Evolutionary conservation across 2,888 invertebrate genomes (phyloP).

Genomic region (Elaeidobius kamerunicus): DNA sequence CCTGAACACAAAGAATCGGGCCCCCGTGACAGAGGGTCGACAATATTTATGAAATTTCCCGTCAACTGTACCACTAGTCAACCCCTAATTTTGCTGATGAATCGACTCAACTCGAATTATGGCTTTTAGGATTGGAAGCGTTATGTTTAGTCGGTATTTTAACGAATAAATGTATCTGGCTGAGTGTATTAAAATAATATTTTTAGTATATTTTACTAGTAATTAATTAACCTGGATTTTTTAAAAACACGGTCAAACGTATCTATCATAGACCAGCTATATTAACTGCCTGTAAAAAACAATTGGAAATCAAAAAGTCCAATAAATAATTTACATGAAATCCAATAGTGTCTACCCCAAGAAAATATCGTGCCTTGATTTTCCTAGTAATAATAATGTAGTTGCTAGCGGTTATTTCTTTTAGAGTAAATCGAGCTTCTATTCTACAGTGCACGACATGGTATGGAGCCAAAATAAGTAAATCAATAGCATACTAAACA

Average conservation of each 20-base stretch:
- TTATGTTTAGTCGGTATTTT: too few relatives aligned
- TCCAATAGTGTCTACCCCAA: background rate
- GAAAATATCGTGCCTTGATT: background rate
- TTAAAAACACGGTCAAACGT: too few relatives aligned
- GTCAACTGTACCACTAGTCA: constrained; percentile 28
- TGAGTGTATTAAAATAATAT: too few relatives aligned
- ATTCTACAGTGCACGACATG: constrained; percentile 19
- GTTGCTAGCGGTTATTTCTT: constrained; percentile 8
- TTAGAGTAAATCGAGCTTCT: constrained; percentile 8
- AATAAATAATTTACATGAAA: constrained; percentile 1
- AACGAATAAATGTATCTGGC: too few relatives aligned
- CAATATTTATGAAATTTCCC: constrained; percentile 33
- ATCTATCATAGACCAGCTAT: too few relatives aligned
- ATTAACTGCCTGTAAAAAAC: too few relatives aligned
- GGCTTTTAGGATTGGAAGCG: constrained; percentile 12
- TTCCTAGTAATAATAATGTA: background rate
- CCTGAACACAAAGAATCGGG: constrained; percentile 25
- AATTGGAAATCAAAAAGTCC: too few relatives aligned
- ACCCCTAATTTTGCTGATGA: constrained; percentile 29
- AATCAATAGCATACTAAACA: constrained; percentile 27
- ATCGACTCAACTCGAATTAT: constrained; percentile 21
- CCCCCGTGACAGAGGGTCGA: constrained; percentile 26
- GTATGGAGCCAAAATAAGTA: constrained; percentile 21
- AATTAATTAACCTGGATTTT: too few relatives aligned
- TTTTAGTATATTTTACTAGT: too few relatives aligned